Percentiles rank a stretch among this genome's conserved stretches.
Evolutionary conservation across 1,140 invertebrate genomes (phyloP).

Genomic region (Aphaenogaster floridana): DNA sequence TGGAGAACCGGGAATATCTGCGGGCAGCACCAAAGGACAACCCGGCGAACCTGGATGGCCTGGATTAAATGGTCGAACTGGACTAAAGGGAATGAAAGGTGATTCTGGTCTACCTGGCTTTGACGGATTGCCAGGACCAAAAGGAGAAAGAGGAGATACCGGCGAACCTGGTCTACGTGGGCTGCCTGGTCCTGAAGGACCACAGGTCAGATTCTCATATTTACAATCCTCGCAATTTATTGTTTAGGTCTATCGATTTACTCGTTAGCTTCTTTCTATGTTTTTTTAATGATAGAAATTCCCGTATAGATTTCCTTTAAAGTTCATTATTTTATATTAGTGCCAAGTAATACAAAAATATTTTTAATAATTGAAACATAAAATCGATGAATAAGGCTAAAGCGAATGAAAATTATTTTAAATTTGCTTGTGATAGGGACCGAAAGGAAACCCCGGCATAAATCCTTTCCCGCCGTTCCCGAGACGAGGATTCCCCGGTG

Average conservation of each 20-base stretch:
- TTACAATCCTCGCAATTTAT: slow-evolving; percentile 9
- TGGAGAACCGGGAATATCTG: slow-evolving; percentile 79
- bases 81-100: slow-evolving; percentile 84
- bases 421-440: slow-evolving; percentile 81
- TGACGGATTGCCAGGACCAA: slow-evolving; percentile 79
- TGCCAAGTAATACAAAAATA: neutral
- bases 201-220: slow-evolving; percentile 73
- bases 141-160: slow-evolving; percentile 86
- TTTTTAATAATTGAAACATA: neutral
- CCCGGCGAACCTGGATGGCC: slow-evolving; percentile 84
- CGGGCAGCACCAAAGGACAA: slow-evolving; percentile 86
- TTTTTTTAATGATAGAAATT: neutral
- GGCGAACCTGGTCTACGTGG: slow-evolving; percentile 87
- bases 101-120: slow-evolving; percentile 76
- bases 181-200: slow-evolving; percentile 83
- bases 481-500: slow-evolving; percentile 85
- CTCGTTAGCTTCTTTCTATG: neutral
- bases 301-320: neutral
- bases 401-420: neutral
- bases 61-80: slow-evolving; percentile 84
- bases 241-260: neutral
- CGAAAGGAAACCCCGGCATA: slow-evolving; percentile 88
- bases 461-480: slow-evolving; percentile 78
- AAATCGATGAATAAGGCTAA: neutral
- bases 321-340: neutral